phyloP scores from a whole-genome alignment of 2,888 invertebrate species.

The Nymphalis urticae region DNA sequence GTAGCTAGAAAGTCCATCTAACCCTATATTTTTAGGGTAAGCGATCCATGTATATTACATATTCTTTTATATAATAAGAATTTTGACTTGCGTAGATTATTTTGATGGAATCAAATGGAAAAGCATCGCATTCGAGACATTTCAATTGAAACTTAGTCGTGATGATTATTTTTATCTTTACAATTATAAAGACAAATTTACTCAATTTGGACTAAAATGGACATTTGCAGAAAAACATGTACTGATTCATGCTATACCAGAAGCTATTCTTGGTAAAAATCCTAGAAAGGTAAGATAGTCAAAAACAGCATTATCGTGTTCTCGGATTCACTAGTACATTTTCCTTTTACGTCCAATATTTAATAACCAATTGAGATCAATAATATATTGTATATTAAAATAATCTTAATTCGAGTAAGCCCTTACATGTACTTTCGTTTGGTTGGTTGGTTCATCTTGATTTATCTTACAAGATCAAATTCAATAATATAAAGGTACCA shows the following conservation, averaged over 20 bases:
- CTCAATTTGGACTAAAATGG: conserved; percentile 82
- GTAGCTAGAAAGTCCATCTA: neutral
- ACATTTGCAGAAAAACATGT: conserved; percentile 66
- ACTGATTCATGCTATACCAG: conserved; percentile 81
- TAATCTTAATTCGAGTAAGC: no score
- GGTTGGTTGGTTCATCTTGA: no score
- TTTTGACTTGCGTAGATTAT: conserved; percentile 67
- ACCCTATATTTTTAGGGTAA: neutral
- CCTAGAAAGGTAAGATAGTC: conserved; percentile 71
- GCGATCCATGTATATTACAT: neutral
- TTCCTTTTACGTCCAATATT: no score
- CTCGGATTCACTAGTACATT: no score
- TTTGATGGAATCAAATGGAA: conserved; percentile 64
- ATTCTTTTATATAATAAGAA: neutral
- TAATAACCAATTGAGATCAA: no score
- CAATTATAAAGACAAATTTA: conserved; percentile 79
- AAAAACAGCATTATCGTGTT: no score
- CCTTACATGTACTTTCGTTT: no score
- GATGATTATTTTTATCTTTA: conserved; percentile 79
- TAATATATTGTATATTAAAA: no score
- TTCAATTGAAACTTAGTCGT: conserved; percentile 58
- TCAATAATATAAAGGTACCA: no score
- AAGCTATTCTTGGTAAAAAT: conserved; percentile 82
- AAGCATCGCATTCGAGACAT: conserved; percentile 52
- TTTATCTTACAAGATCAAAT: no score